Conservation (phyloP, 1,140 invertebrate species). For the Chelonus insularis region DNA sequence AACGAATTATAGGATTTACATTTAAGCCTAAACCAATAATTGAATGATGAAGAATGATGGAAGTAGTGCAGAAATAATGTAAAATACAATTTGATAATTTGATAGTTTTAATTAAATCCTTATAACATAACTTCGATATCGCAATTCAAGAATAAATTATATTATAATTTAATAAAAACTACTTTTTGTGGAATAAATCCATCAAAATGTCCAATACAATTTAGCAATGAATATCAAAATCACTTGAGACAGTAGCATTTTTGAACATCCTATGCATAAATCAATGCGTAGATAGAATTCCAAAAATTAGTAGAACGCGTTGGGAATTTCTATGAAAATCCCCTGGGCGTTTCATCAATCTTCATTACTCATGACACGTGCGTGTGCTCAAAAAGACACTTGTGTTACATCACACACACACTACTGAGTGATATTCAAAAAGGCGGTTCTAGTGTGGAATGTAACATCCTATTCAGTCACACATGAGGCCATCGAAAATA, state of each 20-base stretch:
- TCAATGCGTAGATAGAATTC: constrained; percentile 3
- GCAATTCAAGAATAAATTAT: too few species aligned
- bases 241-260: not conserved
- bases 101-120: too few species aligned
- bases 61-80: too few species aligned
- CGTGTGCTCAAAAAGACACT: constrained; percentile 1
- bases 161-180: too few species aligned
- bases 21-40: too few species aligned
- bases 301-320: constrained; percentile 6
- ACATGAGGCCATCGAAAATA: not conserved
- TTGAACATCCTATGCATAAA: constrained; percentile 21
- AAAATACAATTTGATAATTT: too few species aligned
- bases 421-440: constrained; percentile 3
- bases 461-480: not conserved
- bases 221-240: too few species aligned
- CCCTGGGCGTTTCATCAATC: constrained; percentile 21
- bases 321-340: constrained; percentile 4
- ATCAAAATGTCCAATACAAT: not conserved
- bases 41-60: too few species aligned
- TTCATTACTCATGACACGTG: constrained; percentile 27
- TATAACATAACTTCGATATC: too few species aligned
- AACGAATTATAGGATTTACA: too few species aligned
- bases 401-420: constrained; percentile 9
- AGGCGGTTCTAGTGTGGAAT: not conserved
- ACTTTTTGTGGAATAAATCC: too few species aligned